These are phyloP conservation scores for Gyrodactylus salaris DNA, from an alignment of 1,140 invertebrate genomes.

Conservation along the genomic window DNA sequence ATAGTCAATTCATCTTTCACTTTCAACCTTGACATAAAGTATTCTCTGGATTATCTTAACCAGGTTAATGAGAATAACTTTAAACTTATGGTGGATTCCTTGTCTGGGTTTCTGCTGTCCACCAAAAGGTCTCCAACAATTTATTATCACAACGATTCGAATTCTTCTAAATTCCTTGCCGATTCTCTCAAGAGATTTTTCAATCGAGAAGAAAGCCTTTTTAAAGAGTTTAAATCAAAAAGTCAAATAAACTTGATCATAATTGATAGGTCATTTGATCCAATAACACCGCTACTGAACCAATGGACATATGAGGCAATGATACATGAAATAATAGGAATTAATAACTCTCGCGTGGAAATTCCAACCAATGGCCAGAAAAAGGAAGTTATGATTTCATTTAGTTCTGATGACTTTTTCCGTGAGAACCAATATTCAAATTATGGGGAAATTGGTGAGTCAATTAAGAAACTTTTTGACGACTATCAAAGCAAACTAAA, in stretches of 20 bases:
- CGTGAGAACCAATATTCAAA: slow-evolving; percentile 73
- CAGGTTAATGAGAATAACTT: not conserved
- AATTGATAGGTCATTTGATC: slow-evolving; percentile 57
- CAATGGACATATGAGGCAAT: slow-evolving; percentile 99
- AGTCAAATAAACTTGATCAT: slow-evolving; percentile 29
- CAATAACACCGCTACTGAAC: slow-evolving; percentile 72
- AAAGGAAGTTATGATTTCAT: slow-evolving; percentile 46
- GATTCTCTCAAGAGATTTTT: not conserved
- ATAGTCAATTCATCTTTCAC: not conserved
- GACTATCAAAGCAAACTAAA: slow-evolving; percentile 81
- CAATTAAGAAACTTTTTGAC: slow-evolving; percentile 79
- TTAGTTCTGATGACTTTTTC: slow-evolving; percentile 90
- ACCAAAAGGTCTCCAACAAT: not conserved
- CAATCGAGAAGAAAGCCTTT: not conserved
- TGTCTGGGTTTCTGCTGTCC: not conserved
- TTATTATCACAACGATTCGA: not conserved
- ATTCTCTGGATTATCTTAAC: not conserved
- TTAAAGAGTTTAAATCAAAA: not conserved
- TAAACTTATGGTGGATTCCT: not conserved
- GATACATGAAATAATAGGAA: slow-evolving; percentile 79
- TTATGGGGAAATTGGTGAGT: slow-evolving; percentile 87
- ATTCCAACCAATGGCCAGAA: slow-evolving; percentile 42
- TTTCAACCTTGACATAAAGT: not conserved
- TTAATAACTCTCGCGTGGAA: slow-evolving; percentile 71
- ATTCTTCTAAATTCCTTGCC: not conserved